Percentiles rank a stretch among this genome's conserved stretches.
These are phyloP conservation scores for Oreochromis spilurus DNA, from an alignment of 2,113 vertebrate genomes.

Conservation along the genomic window DNA sequence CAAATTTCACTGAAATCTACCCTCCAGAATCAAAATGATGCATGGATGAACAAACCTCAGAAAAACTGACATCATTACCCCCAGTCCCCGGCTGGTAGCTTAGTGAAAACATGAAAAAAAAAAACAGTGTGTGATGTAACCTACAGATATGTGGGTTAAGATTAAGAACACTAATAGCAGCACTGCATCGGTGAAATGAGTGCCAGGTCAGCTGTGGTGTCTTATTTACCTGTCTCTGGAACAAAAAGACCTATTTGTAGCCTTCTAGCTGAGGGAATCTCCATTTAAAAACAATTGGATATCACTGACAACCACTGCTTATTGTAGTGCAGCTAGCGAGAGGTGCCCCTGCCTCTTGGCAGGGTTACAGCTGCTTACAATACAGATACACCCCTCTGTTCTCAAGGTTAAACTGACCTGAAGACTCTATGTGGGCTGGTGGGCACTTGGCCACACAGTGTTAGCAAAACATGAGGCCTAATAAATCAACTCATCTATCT, in stretches of 20 bases:
- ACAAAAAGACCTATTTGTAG: neutral
- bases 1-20: neutral
- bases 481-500: conserved; percentile 75
- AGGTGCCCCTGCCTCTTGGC: conserved; percentile 45
- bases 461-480: conserved; percentile 65
- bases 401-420: conserved; percentile 76
- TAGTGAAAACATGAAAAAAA: neutral
- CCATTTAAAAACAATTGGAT: conserved; percentile 33
- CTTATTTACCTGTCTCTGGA: neutral
- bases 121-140: neutral
- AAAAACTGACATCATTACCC: neutral
- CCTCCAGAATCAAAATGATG: neutral
- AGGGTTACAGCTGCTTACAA: conserved; percentile 48
- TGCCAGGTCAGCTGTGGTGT: neutral
- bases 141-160: neutral
- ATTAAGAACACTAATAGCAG: neutral
- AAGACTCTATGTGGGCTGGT: conserved; percentile 49
- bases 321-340: conserved; percentile 10
- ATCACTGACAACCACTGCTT: neutral
- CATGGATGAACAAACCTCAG: neutral
- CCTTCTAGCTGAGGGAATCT: conserved; percentile 11
- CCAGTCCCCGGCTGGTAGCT: neutral
- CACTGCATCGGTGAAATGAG: neutral
- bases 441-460: conserved; percentile 57
- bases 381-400: conserved; percentile 28